Percentiles rank a stretch among this genome's conserved stretches.
These are phyloP conservation scores for Muntiacus muntjak DNA, from an alignment of 2,113 vertebrate species.

Conservation along the genomic window DNA sequence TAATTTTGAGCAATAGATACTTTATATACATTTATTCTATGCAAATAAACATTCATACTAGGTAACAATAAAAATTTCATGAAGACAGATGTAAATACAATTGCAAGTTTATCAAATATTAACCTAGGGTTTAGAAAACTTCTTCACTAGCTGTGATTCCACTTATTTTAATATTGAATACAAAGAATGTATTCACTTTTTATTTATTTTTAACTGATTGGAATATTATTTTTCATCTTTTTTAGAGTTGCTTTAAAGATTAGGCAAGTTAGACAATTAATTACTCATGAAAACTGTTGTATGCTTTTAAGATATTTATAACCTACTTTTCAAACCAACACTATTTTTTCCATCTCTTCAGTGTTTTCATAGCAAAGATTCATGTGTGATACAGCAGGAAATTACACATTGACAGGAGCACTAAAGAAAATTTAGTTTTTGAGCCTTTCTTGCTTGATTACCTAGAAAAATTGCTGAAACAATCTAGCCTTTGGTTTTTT, in stretches of 20 bases:
- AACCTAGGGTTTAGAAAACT: neutral
- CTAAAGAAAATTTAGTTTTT: neutral
- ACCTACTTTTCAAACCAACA: neutral
- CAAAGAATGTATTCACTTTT: neutral
- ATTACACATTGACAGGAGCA: neutral
- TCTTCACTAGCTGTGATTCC: neutral
- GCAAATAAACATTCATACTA: neutral
- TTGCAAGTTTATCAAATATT: neutral
- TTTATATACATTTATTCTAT: neutral
- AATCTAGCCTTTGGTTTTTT: neutral
- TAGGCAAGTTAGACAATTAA: neutral
- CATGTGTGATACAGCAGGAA: neutral
- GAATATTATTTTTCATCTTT: neutral
- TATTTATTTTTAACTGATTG: neutral
- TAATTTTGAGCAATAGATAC: neutral
- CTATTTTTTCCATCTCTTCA: neutral
- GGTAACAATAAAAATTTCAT: neutral
- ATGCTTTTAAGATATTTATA: neutral
- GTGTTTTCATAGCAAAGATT: neutral
- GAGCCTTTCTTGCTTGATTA: neutral
- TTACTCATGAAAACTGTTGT: neutral
- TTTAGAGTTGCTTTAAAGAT: neutral
- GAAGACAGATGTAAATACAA: neutral
- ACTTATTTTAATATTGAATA: neutral
- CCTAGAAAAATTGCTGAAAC: neutral